Evolutionary conservation across 2,888 invertebrate species (phyloP).

Genomic region (Pantelozetes paolii): DNA sequence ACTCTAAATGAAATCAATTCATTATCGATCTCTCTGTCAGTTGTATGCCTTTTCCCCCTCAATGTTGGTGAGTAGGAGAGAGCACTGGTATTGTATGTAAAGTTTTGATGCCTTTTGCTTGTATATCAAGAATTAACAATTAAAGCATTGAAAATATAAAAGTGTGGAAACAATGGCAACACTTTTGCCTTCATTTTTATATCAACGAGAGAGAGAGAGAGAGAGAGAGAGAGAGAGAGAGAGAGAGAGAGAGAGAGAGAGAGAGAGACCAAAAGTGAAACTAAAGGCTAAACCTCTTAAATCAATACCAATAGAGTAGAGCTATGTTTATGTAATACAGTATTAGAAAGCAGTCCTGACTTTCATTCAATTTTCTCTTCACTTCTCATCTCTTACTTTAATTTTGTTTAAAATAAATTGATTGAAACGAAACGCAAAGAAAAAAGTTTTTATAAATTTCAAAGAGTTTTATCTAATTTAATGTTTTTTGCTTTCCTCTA

Average conservation of each 20-base stretch:
- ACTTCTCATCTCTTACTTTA: conserved; percentile 6
- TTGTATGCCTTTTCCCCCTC: not conserved
- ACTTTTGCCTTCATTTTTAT: conserved; percentile 28
- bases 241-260: not conserved
- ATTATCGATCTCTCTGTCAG: conserved; percentile 11
- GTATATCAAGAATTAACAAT: conserved; percentile 13
- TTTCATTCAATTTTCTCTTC: conserved; percentile 20
- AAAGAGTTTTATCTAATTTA: conserved; percentile 32
- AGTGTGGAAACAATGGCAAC: conserved; percentile 28
- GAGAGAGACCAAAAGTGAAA: not conserved
- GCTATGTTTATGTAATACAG: conserved; percentile 25
- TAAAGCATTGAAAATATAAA: conserved; percentile 6
- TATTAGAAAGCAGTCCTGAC: conserved; percentile 12
- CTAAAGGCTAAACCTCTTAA: conserved; percentile 12
- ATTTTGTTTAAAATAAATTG: conserved; percentile 30
- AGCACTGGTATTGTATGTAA: not conserved
- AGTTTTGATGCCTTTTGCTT: not conserved
- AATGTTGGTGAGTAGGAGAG: not conserved
- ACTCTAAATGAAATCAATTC: conserved; percentile 23
- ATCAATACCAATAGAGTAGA: conserved; percentile 9
- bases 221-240: not conserved
- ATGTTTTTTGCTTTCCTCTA: not conserved
- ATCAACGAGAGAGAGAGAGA: not conserved
- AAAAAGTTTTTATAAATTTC: conserved; percentile 17
- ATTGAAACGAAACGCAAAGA: conserved; percentile 23